Evolutionary conservation across 2,113 vertebrate genomes (phyloP), one percentile per base, ranked within the genome.

Genomic region (Lycaon pictus): DNA sequence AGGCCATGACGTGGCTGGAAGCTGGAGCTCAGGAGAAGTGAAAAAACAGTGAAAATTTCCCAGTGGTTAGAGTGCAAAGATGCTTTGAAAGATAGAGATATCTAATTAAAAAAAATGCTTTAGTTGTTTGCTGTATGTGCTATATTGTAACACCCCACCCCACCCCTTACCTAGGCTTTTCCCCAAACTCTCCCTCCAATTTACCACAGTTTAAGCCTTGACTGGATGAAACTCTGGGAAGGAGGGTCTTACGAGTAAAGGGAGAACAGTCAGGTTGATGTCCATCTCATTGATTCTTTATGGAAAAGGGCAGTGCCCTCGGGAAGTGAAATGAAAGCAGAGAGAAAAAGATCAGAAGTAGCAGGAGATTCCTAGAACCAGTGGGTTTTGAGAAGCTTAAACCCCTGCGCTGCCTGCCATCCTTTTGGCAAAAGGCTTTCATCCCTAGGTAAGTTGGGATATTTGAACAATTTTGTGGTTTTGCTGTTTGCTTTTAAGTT

Each of bases 31-130:
- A 83, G 29, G 67, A 95, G 32, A 88, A 7, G 4, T 20, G 4
- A 93, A 82, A 79, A 79, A 93, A 86, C 11, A 77, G 27, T 72
- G 83, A 72, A 76, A 88, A 92, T 79, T 81, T 25, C 19, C 32
- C 82, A 85, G n/a, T 25, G 56, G 76, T 22, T 81, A 15, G n/a
- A 96, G 85, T 72, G 53, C 58, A 80, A 96, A 92, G 56, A 90
- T 88, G 55, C 51, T 62, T 85, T 92, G 71, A 53, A 56, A 92
- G 17, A 2, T 29, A 65, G 43, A 80, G 51, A 23, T n/a, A 88
- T 6, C 22, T 85, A 67, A 83, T 62, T 6, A 43, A 86, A 51
- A 63, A 56, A 67, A 92, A 63, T 72, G 16, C 7, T 83, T 51
- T 62, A 71, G 7, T 60, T 74, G 51, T 77, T 87, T 74, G 35